Evolutionary conservation across 2,113 vertebrate species (phyloP).

Genomic region (Rattus rattus): DNA sequence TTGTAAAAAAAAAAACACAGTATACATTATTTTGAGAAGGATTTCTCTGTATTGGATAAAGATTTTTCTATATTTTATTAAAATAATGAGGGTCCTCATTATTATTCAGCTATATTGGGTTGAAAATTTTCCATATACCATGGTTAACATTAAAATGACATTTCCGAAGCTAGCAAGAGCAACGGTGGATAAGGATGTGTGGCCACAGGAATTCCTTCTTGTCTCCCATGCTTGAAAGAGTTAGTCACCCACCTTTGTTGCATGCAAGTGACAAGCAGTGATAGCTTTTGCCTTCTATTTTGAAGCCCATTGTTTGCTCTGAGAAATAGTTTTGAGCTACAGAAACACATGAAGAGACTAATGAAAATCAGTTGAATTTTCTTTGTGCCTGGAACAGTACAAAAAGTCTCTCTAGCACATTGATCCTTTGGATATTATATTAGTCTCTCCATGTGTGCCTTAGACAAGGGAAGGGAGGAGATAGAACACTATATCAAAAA

Average conservation of each 20-base stretch:
- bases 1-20: neutral
- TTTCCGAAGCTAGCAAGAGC: neutral
- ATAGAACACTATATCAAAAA: conserved; percentile 1
- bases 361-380: neutral
- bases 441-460: neutral
- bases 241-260: neutral
- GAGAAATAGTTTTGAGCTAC: conserved; percentile 41
- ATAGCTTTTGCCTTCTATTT: neutral
- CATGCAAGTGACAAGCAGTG: neutral
- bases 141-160: neutral
- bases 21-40: neutral
- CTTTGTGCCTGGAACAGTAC: neutral
- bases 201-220: neutral
- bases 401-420: neutral
- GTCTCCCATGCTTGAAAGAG: rapidly evolving
- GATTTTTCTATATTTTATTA: neutral
- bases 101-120: neutral
- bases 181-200: neutral
- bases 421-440: neutral
- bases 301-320: neutral
- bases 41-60: neutral
- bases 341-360: neutral
- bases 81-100: neutral
- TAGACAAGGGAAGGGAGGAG: neutral
- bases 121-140: neutral